phyloP scores from a whole-genome alignment of 2,113 vertebrate species.

The Mohoua ochrocephala region DNA sequence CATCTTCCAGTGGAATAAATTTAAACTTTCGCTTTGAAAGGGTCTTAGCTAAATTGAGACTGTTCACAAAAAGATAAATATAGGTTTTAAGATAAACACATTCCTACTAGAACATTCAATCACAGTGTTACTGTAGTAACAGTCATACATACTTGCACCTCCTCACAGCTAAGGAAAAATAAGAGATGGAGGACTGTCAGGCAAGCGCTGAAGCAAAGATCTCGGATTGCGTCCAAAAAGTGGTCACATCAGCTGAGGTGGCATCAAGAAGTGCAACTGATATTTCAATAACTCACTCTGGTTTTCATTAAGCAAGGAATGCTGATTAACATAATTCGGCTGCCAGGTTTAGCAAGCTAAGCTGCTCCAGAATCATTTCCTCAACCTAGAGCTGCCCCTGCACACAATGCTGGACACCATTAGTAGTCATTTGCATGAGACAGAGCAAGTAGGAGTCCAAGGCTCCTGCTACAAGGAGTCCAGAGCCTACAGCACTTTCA shows the following conservation, averaged over 20 bases:
- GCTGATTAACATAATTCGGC: not conserved
- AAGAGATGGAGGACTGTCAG: not conserved
- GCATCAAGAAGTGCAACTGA: not conserved
- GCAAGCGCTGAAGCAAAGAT: not conserved
- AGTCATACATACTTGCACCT: not conserved
- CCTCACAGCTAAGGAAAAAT: not conserved
- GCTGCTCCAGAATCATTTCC: not conserved
- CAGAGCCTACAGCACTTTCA: not conserved
- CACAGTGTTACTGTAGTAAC: conserved; percentile 1
- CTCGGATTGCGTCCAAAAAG: not conserved
- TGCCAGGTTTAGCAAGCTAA: not conserved
- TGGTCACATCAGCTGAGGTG: not conserved
- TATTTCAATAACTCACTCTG: not conserved
- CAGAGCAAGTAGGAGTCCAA: not conserved
- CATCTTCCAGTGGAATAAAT: not conserved
- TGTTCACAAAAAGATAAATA: not conserved
- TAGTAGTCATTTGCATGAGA: not conserved
- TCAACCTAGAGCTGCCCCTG: not conserved
- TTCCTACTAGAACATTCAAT: not conserved
- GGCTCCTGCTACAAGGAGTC: not conserved
- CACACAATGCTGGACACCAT: not conserved
- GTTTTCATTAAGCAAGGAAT: conserved; percentile 32
- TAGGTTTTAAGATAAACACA: not conserved
- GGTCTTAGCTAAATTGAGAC: not conserved
- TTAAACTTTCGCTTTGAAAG: not conserved